Percentiles rank a stretch among this genome's conserved stretches.
Evolutionary conservation across 2,888 invertebrate species (phyloP).

Genomic region (Cephus runcator): DNA sequence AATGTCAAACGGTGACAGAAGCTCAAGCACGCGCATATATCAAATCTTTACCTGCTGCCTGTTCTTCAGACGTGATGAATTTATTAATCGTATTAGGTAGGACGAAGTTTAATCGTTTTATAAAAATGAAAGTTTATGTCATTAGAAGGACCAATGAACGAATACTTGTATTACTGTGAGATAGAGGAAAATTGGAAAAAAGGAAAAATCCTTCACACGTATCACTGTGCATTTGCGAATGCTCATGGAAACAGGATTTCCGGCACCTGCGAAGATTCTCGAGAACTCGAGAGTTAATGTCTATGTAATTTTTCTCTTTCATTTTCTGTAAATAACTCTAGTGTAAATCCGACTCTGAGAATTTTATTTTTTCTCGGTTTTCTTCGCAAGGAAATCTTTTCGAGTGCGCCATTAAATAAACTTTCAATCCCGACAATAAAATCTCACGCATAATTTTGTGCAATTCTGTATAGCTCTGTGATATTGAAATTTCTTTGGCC

Average conservation of each 20-base stretch:
- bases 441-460: not conserved
- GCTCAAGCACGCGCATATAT: not conserved
- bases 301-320: not conserved
- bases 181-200: not conserved
- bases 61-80: not conserved
- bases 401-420: not conserved
- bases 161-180: not conserved
- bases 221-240: not conserved
- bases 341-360: not conserved
- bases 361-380: not conserved
- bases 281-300: not conserved
- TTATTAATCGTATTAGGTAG: not conserved
- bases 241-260: not conserved
- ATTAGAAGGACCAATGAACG: conserved; percentile 11
- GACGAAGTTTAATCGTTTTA: not conserved
- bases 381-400: not conserved
- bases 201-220: not conserved
- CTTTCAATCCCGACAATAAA: not conserved
- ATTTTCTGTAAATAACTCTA: not conserved
- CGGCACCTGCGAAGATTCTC: not conserved
- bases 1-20: not conserved
- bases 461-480: conserved; percentile 31
- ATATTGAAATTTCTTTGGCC: conserved; percentile 33
- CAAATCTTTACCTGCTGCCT: not conserved
- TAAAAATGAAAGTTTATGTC: not conserved